These are phyloP conservation scores for Heliconius melpomene DNA, from an alignment of 1,140 invertebrate species.

Conservation along the genomic window DNA sequence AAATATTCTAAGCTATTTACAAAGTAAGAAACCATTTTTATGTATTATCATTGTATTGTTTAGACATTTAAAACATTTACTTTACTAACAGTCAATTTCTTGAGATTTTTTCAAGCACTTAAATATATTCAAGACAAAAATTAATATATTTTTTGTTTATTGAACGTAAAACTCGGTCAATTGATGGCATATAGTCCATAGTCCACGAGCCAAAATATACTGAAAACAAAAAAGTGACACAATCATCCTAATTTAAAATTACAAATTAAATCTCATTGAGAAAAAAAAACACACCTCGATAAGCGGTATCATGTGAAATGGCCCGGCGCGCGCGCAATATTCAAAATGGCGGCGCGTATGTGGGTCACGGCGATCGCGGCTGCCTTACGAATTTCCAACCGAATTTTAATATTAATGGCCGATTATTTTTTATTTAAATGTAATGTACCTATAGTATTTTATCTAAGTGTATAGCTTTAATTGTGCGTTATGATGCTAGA, in stretches of 20 bases:
- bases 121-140: too few species aligned
- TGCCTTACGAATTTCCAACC: slow-evolving; percentile 46
- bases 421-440: slow-evolving; percentile 1
- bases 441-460: not conserved
- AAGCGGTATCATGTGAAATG: slow-evolving; percentile 55
- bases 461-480: not conserved
- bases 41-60: not conserved
- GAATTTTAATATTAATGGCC: slow-evolving; percentile 31
- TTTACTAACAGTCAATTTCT: too few species aligned
- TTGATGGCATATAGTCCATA: too few species aligned
- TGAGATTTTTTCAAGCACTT: too few species aligned
- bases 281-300: slow-evolving; percentile 22
- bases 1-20: not conserved
- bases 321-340: slow-evolving; percentile 55
- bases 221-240: not conserved
- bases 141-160: too few species aligned
- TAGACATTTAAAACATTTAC: not conserved
- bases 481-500: too few species aligned
- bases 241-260: not conserved
- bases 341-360: slow-evolving; percentile 60
- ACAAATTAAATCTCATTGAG: slow-evolving; percentile 23
- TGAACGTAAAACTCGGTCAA: too few species aligned
- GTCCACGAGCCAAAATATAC: too few species aligned
- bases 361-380: slow-evolving; percentile 50
- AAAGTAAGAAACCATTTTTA: not conserved